Evolutionary conservation across 53 echinoderm and acorn worm species (phyloP).

Genomic region (Holothuria leucospilota): DNA sequence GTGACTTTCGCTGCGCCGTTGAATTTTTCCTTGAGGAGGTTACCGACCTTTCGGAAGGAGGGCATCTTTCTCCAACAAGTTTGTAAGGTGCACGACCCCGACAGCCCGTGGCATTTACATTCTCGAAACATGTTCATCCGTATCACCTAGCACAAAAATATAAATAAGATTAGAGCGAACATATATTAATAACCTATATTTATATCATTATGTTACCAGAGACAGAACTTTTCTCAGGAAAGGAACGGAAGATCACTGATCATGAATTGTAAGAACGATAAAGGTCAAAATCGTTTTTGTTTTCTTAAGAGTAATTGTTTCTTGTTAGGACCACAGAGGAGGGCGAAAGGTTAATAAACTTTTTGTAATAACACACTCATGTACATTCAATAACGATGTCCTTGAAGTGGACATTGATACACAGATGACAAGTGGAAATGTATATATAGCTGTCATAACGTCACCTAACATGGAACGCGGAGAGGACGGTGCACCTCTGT

Average conservation of each 20-base stretch:
- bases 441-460: too few species aligned
- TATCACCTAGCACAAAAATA: slow-evolving; percentile 65
- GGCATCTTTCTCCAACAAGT: slow-evolving; percentile 97
- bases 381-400: background rate
- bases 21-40: slow-evolving; percentile 79
- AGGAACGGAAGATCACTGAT: too few species aligned
- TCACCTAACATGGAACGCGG: too few species aligned
- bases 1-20: slow-evolving; percentile 92
- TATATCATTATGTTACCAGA: background rate
- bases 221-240: background rate
- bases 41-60: slow-evolving; percentile 81
- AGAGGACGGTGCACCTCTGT: too few species aligned
- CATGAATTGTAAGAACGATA: too few species aligned
- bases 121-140: slow-evolving; percentile 74
- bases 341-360: too few species aligned
- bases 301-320: too few species aligned
- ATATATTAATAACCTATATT: background rate
- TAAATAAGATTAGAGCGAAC: slow-evolving; percentile 19
- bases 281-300: too few species aligned
- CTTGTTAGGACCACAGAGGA: too few species aligned
- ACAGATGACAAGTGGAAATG: too few species aligned
- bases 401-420: background rate
- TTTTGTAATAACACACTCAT: too few species aligned
- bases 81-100: slow-evolving; percentile 78
- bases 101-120: slow-evolving; percentile 88